Evolutionary conservation across 2,113 vertebrate genomes (phyloP), one percentile per base, ranked within the genome.

Genomic region (Saccopteryx leptura): DNA sequence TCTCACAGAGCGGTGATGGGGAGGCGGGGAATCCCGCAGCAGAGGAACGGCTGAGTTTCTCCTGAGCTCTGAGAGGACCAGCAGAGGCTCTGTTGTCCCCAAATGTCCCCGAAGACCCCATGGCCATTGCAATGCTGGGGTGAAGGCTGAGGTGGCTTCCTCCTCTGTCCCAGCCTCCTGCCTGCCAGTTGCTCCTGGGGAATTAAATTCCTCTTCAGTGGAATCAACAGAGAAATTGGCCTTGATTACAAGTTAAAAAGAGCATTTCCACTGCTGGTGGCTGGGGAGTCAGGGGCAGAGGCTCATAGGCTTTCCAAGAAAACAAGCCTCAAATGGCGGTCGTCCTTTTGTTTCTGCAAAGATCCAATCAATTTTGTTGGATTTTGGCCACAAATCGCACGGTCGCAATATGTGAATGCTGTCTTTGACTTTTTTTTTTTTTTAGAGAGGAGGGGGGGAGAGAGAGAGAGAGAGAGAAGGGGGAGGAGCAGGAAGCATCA

Each of bases 81-180:
- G 63, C 9, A 1, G 15, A 23, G 18, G 8, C 9, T 33, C 7
- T 0, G 0, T 0, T 0, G 10, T 0, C 11, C 13, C 14, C 1
- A 0, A 18, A 46, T 0, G 10, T 0, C 11, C 13, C 14, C 1
- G 0, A 18, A 46, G n/a, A 56, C 4, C 56, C 58, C 4, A 1
- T 4, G 19, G 14, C 39, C 9, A 0, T 52, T 9, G 7, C 11
- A 1, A n/a, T 6, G 14, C 81, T 0, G 4, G 6, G 15, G 4
- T 15, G 68, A 23, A n/a, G 71, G 12, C 46, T 7, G 69, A 4
- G 19, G 48, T 61, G 0, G 4, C 24, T 19, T 46, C 65, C 65
- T 33, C 3, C 75, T 66, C 28, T 5, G 9, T 7, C 26, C 11
- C 61, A 4, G 11, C 15, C 39, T n/a, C 33, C 24, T 15, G 69